A percentile compares a stretch with the other conserved stretches of the same genome.
phyloP scores from a whole-genome alignment of 2,888 invertebrate species.

The Amphipyra tragopoginis region DNA sequence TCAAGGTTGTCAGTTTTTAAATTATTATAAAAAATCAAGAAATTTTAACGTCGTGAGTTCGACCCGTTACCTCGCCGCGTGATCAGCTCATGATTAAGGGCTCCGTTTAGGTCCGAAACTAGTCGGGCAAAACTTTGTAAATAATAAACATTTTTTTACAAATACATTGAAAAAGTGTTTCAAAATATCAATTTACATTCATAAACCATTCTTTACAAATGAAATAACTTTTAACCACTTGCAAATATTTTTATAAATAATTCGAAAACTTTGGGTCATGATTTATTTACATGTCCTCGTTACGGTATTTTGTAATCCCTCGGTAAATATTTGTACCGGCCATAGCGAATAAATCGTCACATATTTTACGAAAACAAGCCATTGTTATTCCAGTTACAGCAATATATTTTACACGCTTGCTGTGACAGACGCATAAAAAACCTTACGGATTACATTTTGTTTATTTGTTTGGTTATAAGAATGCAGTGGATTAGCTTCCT shows the following conservation, averaged over 20 bases:
- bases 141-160: no score
- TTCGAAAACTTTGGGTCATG: slow-evolving; percentile 25
- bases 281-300: slow-evolving; percentile 40
- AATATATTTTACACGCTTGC: slow-evolving; percentile 66
- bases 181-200: no score
- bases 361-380: slow-evolving; percentile 76
- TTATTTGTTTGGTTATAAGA: slow-evolving; percentile 4
- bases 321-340: slow-evolving; percentile 47
- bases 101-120: no score
- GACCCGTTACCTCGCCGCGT: no score
- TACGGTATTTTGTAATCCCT: slow-evolving; percentile 45
- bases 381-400: slow-evolving; percentile 64
- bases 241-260: slow-evolving; percentile 23
- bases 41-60: no score
- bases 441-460: slow-evolving; percentile 44
- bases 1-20: no score
- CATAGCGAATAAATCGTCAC: slow-evolving; percentile 67
- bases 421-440: slow-evolving; percentile 46
- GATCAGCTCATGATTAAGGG: no score
- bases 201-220: background rate
- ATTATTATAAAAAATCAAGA: no score
- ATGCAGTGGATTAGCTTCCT: background rate
- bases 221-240: slow-evolving; percentile 11
- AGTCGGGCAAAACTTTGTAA: no score
- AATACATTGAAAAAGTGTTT: no score